Conservation (phyloP, 2,888 invertebrate genomes). For the Mesorhabditis sp. region DNA sequence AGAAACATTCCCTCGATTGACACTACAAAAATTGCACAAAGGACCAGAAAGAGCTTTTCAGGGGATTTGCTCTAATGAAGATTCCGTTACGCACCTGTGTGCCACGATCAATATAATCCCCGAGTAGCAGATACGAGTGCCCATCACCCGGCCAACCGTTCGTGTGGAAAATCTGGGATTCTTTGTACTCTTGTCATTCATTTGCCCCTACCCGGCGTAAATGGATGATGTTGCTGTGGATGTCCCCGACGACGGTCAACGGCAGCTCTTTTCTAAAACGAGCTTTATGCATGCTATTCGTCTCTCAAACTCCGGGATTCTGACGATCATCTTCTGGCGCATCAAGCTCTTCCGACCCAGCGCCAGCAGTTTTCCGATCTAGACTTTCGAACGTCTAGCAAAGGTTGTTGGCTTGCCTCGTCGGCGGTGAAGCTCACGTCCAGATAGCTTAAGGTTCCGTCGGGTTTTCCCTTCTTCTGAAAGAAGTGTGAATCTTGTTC, state of each 20-base stretch:
- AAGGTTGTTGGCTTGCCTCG: neutral
- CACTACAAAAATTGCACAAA: too few species aligned
- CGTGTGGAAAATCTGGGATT: neutral
- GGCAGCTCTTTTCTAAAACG: neutral
- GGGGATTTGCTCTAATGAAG: too few species aligned
- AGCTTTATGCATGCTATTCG: neutral
- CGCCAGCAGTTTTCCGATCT: neutral
- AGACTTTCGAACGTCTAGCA: neutral
- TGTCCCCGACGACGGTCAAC: neutral
- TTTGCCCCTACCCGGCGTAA: neutral
- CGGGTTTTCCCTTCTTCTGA: neutral
- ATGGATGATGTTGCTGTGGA: slow-evolving; percentile 6
- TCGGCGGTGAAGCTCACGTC: neutral
- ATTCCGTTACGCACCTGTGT: neutral
- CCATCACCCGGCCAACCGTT: neutral
- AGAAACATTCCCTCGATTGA: too few species aligned
- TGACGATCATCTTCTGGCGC: slow-evolving; percentile 2
- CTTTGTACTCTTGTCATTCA: neutral
- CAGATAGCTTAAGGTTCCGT: neutral
- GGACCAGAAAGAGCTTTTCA: too few species aligned
- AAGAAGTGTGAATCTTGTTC: neutral
- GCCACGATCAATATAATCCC: slow-evolving; percentile 3
- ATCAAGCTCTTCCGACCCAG: neutral
- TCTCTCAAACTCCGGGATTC: neutral
- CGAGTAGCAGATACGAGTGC: neutral